Conservation (phyloP, 2,888 invertebrate species). For the Slavum lentiscoides region DNA sequence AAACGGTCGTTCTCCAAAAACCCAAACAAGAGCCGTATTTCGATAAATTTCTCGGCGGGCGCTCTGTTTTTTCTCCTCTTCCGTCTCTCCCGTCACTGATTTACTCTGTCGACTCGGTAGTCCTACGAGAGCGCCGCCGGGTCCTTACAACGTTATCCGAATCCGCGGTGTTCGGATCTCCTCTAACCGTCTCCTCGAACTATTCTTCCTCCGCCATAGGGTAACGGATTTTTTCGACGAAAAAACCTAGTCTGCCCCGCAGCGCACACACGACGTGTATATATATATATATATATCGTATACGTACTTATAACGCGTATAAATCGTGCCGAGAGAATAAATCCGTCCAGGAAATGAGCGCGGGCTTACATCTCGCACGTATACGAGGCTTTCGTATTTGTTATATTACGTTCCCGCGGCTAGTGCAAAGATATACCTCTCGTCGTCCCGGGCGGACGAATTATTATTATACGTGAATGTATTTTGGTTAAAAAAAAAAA, state of each 20-base stretch:
- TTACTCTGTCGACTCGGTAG: no score
- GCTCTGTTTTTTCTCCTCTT: not conserved
- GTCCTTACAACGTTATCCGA: not conserved
- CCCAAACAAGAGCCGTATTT: not conserved
- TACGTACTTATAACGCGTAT: not conserved
- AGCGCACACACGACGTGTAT: no score
- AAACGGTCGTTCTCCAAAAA: not conserved
- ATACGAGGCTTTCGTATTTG: no score
- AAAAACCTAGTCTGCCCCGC: not conserved
- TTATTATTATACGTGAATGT: no score
- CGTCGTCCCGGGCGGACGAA: no score
- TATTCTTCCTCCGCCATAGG: not conserved
- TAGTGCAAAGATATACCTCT: no score
- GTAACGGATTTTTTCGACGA: not conserved
- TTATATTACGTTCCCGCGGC: no score
- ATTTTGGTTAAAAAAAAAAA: no score
- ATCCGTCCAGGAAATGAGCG: conserved; percentile 7
- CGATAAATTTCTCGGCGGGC: not conserved
- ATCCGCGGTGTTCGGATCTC: not conserved
- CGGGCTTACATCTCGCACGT: no score
- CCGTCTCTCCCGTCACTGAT: not conserved
- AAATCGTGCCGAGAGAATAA: not conserved
- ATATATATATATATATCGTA: no score
- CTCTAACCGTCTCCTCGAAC: not conserved
- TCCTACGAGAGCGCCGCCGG: not conserved